phyloP scores from a whole-genome alignment of 92 coral and sea anemone genomes.

The Isaurus tuberculatus region DNA sequence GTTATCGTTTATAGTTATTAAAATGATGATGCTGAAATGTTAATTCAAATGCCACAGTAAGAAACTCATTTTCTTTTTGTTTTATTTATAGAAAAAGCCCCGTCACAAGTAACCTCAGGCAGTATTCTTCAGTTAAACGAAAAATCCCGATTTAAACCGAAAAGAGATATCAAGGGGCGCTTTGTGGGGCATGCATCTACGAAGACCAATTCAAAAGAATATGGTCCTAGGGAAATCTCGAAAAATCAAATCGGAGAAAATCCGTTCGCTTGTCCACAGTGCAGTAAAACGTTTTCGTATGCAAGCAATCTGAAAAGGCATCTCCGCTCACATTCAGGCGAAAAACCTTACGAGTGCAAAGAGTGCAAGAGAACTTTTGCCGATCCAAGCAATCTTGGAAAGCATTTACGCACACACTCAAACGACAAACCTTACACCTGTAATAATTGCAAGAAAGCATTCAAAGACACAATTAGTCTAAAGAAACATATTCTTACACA shows the following conservation, averaged over 20 bases:
- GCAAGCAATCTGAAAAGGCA: constrained; percentile 41
- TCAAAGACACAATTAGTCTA: constrained; percentile 17
- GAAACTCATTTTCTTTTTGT: no score
- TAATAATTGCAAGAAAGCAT: not conserved
- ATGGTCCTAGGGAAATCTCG: not conserved
- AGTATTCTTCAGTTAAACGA: not conserved
- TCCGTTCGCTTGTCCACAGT: constrained; percentile 30
- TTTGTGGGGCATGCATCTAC: not conserved
- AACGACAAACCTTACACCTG: constrained; percentile 24
- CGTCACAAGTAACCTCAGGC: not conserved
- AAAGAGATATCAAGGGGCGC: constrained; percentile 29
- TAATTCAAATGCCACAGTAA: not conserved
- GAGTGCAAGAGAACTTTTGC: constrained; percentile 38
- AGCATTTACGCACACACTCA: constrained; percentile 34
- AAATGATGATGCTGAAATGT: not conserved
- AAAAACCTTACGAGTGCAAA: constrained; percentile 35
- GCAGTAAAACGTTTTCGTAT: constrained; percentile 29
- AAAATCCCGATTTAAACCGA: constrained; percentile 20
- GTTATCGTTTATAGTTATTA: no score
- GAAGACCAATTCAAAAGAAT: not conserved
- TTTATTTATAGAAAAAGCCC: not conserved
- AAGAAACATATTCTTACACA: constrained; percentile 6
- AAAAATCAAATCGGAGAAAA: constrained; percentile 37
- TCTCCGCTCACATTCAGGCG: constrained; percentile 42
- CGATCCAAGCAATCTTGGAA: constrained; percentile 38